These are phyloP conservation scores for Lasioglossum baleicum DNA, from an alignment of 1,140 invertebrate species.

Conservation along the genomic window DNA sequence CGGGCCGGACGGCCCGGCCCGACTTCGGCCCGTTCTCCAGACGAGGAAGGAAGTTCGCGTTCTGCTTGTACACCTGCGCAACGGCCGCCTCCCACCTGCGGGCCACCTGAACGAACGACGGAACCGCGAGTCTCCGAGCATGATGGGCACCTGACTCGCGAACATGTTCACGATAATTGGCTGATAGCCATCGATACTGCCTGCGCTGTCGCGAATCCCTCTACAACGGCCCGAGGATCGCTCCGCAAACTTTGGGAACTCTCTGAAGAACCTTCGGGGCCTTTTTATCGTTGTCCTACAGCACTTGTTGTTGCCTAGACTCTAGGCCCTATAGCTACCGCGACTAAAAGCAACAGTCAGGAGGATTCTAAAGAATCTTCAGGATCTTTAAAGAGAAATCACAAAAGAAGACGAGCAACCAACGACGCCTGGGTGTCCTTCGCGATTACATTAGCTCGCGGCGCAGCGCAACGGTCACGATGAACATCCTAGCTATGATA, in stretches of 20 bases:
- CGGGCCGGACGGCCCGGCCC: too few relatives aligned
- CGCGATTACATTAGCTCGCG: background rate
- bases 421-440: background rate
- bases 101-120: constrained; percentile 67
- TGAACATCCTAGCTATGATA: constrained; percentile 66
- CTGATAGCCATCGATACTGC: constrained; percentile 9
- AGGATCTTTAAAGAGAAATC: too few relatives aligned
- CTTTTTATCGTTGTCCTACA: too few relatives aligned
- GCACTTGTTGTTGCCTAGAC: too few relatives aligned
- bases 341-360: too few relatives aligned
- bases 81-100: constrained; percentile 69
- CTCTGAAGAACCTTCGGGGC: too few relatives aligned
- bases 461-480: constrained; percentile 48
- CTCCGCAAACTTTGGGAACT: too few relatives aligned
- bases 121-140: constrained; percentile 38
- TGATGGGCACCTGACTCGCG: constrained; percentile 63
- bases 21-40: background rate
- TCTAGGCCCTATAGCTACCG: too few relatives aligned
- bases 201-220: too few relatives aligned
- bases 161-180: constrained; percentile 21
- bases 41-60: constrained; percentile 66
- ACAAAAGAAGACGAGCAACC: background rate
- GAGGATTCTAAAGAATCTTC: too few relatives aligned
- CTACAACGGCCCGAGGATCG: too few relatives aligned
- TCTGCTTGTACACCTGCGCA: constrained; percentile 68